Base-by-base conservation (phyloP, 64 coral and sea anemone species). In the Stichodactyla mertensii region DNA sequence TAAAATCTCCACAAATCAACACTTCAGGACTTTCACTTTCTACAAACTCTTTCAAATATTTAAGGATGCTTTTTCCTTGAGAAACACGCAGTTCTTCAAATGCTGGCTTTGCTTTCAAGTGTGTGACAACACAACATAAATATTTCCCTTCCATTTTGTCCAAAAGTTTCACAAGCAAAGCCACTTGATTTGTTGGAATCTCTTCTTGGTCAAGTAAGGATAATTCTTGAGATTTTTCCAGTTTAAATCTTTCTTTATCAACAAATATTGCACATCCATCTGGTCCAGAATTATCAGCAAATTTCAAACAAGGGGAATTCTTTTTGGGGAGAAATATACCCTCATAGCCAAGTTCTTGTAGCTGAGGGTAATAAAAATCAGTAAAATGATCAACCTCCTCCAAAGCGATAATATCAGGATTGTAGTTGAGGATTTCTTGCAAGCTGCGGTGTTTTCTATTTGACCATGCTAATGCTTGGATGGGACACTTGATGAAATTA, bases 321-420 rank as follows among this genome's bases (percentile, higher is more conserved):
- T 52, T 28, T 54, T 99, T 99, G 52, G 91, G 77, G 52, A 88
- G 64, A 86, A 95, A 93, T 14, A 90, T 36, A 57, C 90, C 93
- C n/a, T 78, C 57, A 62, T 99, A 99, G 1, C 97, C 97, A 92
- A 92, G 18, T 77, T 86, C 55, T 52, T 88, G 60, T 11, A 99
- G 86, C 55, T 84, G 55, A 45, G 97, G 97, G 24, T 60, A 69
- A 56, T 79, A 99, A 53, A 86, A 99, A 79, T 99, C 97, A 88
- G 67, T 58, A 86, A 92, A 99, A 87, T 99, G 97, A 77, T 99
- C 97, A n/a, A 99, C 88, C 87, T 99, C 97, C 74, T 99, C 80
- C 53, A 99, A 84, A 59, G 81, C 87, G 62, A 99, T 88, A 13
- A 99, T 87, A 62, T 99, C 97, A 51, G 97, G 88, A 61, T 94